Conservation (phyloP, 2,113 vertebrate species). For the Thalassarche chlororhynchos region DNA sequence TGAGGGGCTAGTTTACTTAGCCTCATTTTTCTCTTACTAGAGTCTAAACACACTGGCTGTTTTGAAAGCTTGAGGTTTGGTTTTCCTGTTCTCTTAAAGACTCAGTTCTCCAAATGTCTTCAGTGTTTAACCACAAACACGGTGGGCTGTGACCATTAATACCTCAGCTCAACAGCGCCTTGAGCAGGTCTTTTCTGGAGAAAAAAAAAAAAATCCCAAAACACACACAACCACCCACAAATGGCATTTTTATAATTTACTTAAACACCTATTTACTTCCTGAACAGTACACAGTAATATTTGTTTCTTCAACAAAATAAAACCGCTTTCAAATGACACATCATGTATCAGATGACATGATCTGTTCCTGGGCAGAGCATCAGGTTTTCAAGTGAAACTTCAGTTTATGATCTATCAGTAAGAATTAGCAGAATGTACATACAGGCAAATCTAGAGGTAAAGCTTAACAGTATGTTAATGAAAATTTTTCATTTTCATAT, state of each 20-base stretch:
- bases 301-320: not conserved
- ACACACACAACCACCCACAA: not conserved
- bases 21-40: not conserved
- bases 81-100: slow-evolving; percentile 8
- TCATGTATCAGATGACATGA: not conserved
- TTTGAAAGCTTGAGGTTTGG: not conserved
- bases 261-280: not conserved
- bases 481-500: not conserved
- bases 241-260: not conserved
- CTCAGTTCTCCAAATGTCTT: not conserved
- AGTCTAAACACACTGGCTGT: not conserved
- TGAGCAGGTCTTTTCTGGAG: not conserved
- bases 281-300: not conserved
- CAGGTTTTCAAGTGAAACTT: not conserved
- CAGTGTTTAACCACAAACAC: not conserved
- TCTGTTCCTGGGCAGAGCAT: not conserved
- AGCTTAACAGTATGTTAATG: not conserved
- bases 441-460: not conserved
- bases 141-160: not conserved
- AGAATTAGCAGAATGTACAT: not conserved
- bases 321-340: not conserved
- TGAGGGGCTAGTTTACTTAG: not conserved
- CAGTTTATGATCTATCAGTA: not conserved
- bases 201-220: not conserved
- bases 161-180: not conserved